These are phyloP conservation scores for Oxyteleia sp. DNA, from an alignment of 2,888 invertebrate species.

Conservation along the genomic window DNA sequence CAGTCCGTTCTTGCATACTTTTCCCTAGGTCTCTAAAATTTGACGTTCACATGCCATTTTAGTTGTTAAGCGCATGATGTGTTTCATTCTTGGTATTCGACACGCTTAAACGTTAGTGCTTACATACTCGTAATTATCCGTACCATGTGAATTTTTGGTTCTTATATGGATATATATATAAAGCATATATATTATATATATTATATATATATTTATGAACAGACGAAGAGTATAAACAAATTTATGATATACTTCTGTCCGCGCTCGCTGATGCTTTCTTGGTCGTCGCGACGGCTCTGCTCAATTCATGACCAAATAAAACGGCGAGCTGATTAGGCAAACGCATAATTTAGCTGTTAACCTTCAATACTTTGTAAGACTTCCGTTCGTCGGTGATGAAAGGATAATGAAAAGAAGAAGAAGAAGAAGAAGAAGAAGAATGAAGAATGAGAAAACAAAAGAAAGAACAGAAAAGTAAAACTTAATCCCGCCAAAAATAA, in stretches of 20 bases:
- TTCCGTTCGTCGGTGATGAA: conserved; percentile 56
- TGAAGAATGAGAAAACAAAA: conserved; percentile 5
- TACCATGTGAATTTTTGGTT: conserved; percentile 68
- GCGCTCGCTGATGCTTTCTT: conserved; percentile 68
- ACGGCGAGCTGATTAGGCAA: conserved; percentile 73
- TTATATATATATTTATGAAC: conserved; percentile 60
- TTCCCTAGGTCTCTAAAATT: conserved; percentile 77
- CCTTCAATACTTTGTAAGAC: conserved; percentile 65
- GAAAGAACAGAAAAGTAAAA: conserved; percentile 12
- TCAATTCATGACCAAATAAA: conserved; percentile 75
- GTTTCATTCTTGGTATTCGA: conserved; percentile 72
- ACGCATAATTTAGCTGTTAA: conserved; percentile 73
- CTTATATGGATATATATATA: conserved; percentile 60
- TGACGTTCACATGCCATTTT: conserved; percentile 84
- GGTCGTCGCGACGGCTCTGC: conserved; percentile 73
- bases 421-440: conserved; percentile 24
- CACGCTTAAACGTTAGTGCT: conserved; percentile 70
- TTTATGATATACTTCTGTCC: conserved; percentile 69
- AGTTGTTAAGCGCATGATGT: conserved; percentile 79
- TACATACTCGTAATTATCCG: conserved; percentile 70
- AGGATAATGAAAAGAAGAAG: too few species aligned
- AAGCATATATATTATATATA: conserved; percentile 43
- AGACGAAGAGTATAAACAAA: conserved; percentile 66
- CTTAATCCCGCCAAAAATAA: conserved; percentile 42
- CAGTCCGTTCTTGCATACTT: conserved; percentile 74